A percentile compares a stretch with the other conserved stretches of the same genome.
Evolutionary conservation across 2,888 invertebrate species (phyloP).

Genomic region (Luffia ferchaultella): DNA sequence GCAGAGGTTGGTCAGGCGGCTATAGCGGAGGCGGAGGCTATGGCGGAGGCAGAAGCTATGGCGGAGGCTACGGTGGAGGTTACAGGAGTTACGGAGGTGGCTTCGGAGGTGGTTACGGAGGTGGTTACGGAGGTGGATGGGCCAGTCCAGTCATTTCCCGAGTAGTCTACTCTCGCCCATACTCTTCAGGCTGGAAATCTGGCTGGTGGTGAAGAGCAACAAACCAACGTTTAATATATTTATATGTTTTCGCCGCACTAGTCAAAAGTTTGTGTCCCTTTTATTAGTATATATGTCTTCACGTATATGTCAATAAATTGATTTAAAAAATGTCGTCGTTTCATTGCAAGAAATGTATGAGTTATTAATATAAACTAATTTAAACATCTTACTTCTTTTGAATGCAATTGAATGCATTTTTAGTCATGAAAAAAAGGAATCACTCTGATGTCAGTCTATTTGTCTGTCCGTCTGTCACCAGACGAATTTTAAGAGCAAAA

Average conservation of each 20-base stretch:
- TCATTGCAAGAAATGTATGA: too few relatives aligned
- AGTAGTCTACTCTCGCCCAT: conserved; percentile 11
- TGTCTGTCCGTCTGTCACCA: too few relatives aligned
- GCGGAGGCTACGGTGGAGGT: conserved; percentile 12
- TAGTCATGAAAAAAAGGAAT: too few relatives aligned
- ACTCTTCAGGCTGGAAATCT: conserved; percentile 9
- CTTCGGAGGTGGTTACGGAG: conserved; percentile 17
- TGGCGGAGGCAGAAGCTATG: conserved; percentile 12
- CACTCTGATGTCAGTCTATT: too few relatives aligned
- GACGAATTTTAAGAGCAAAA: too few relatives aligned
- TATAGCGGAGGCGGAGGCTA: conserved; percentile 11
- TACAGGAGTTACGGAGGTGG: conserved; percentile 8
- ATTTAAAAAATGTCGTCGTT: conserved; percentile 5
- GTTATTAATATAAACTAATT: too few relatives aligned
- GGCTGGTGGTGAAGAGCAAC: conserved; percentile 19
- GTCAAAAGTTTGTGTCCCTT: conserved; percentile 7
- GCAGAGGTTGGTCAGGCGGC: conserved; percentile 13
- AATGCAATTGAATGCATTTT: too few relatives aligned
- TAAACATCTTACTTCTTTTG: too few relatives aligned
- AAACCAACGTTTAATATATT: conserved; percentile 10
- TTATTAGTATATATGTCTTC: conserved; percentile 9
- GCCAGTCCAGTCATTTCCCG: conserved; percentile 4
- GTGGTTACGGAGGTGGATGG: conserved; percentile 14
- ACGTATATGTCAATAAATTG: conserved; percentile 8
- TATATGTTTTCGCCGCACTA: conserved; percentile 3